These are phyloP conservation scores for Molorchus minor DNA, from an alignment of 2,888 invertebrate species.

Conservation along the genomic window DNA sequence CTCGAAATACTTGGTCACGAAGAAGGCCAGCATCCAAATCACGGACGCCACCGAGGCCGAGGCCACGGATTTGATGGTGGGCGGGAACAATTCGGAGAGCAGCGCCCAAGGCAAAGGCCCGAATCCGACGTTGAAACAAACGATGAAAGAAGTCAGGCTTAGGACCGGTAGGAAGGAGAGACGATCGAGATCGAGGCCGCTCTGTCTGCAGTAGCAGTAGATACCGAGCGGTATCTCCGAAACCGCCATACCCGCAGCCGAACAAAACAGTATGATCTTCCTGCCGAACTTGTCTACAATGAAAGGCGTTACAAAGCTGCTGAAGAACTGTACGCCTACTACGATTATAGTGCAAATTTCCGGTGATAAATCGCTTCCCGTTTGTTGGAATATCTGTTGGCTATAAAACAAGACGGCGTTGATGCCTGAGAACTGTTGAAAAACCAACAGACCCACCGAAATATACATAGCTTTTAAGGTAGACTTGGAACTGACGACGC, in stretches of 20 bases:
- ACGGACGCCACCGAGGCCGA: conserved; percentile 79
- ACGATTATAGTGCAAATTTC: conserved; percentile 36
- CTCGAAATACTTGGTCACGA: conserved; percentile 78
- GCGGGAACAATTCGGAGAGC: conserved; percentile 83
- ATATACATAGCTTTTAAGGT: conserved; percentile 81
- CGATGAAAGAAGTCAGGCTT: conserved; percentile 77
- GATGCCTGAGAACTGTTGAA: conserved; percentile 87
- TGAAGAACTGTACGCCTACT: conserved; percentile 34
- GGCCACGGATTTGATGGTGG: conserved; percentile 80
- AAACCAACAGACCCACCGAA: conserved; percentile 76
- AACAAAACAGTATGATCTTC: conserved; percentile 29
- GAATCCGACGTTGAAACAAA: conserved; percentile 78
- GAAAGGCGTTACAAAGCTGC: conserved; percentile 35
- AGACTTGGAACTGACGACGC: conserved; percentile 67
- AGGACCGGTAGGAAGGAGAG: conserved; percentile 74
- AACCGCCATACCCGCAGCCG: conserved; percentile 29
- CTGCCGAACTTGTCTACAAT: conserved; percentile 36
- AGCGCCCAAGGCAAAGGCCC: conserved; percentile 87
- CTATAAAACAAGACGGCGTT: conserved; percentile 85
- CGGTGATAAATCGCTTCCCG: conserved; percentile 58
- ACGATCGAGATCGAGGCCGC: conserved; percentile 14
- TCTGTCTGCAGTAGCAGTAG: conserved; percentile 25
- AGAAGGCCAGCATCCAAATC: conserved; percentile 80
- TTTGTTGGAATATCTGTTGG: conserved; percentile 74
- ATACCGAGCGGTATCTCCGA: conserved; percentile 32